A percentile compares a stretch with the other conserved stretches of the same genome.
phyloP scores from a whole-genome alignment of 2,888 invertebrate genomes.

The Drosophila pegasa region DNA sequence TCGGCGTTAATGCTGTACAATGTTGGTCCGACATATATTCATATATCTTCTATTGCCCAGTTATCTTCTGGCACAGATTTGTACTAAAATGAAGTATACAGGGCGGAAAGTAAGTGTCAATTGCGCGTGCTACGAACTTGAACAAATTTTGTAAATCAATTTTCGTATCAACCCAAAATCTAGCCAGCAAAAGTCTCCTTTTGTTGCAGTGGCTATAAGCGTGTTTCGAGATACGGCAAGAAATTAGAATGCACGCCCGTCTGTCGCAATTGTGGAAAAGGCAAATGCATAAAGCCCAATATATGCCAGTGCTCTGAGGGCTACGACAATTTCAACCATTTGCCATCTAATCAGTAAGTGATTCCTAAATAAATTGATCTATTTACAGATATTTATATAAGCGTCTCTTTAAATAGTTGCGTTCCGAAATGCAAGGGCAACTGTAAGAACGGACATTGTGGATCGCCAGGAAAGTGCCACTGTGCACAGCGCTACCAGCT shows the following conservation, averaged over 20 bases:
- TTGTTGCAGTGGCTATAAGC: conserved; percentile 67
- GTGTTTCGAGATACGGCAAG: fast-evolving
- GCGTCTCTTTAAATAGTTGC: conserved; percentile 60
- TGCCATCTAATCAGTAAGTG: conserved; percentile 39
- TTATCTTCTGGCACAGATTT: conserved; percentile 19
- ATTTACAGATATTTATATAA: background rate
- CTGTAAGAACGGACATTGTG: conserved; percentile 80
- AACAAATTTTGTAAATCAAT: background rate
- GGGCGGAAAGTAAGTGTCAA: background rate
- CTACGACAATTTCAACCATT: conserved; percentile 71
- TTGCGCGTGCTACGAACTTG: no score
- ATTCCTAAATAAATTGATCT: background rate
- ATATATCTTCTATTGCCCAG: conserved; percentile 40
- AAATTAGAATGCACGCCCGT: conserved; percentile 53
- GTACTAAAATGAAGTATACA: conserved; percentile 1
- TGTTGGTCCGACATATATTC: conserved; percentile 35
- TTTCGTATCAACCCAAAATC: background rate
- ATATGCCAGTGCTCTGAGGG: conserved; percentile 84
- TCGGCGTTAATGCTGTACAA: conserved; percentile 16
- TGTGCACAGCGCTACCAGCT: conserved; percentile 59
- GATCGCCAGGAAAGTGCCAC: conserved; percentile 69
- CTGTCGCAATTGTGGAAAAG: conserved; percentile 70
- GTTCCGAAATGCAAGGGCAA: conserved; percentile 74
- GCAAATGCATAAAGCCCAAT: conserved; percentile 80
- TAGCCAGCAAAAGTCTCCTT: fast-evolving